These are phyloP conservation scores for Anguilla rostrata DNA, from an alignment of 2,113 vertebrate genomes.

Conservation along the genomic window DNA sequence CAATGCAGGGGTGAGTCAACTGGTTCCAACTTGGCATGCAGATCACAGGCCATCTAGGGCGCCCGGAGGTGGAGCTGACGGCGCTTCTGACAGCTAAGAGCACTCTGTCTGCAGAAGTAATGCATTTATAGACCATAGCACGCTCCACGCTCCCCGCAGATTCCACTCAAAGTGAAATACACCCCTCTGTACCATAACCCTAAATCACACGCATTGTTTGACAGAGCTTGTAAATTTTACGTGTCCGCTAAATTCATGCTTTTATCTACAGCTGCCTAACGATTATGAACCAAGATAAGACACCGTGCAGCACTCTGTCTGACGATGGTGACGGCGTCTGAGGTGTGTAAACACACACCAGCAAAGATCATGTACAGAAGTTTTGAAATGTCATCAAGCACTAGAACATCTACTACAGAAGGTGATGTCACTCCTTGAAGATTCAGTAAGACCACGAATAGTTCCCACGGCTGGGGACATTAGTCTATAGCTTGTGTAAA, in stretches of 20 bases:
- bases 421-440: neutral
- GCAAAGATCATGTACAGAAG: neutral
- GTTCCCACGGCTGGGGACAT: neutral
- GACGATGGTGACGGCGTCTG: neutral
- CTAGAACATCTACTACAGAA: neutral
- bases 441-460: neutral
- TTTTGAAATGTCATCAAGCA: neutral
- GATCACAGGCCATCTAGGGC: conserved; percentile 36
- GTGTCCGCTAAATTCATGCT: neutral
- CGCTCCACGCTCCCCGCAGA: neutral
- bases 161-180: neutral
- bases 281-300: neutral
- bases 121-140: neutral
- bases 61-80: neutral
- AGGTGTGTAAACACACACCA: neutral
- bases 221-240: neutral
- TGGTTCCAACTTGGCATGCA: conserved; percentile 42
- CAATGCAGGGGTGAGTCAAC: neutral
- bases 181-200: neutral
- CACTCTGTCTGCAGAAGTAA: neutral
- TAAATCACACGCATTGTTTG: neutral
- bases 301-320: neutral
- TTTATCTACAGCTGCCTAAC: neutral
- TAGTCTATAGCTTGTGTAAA: neutral
- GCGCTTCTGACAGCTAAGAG: conserved; percentile 2